phyloP scores from a whole-genome alignment of 2,888 invertebrate species.

The Pandemis cinnamomeana region DNA sequence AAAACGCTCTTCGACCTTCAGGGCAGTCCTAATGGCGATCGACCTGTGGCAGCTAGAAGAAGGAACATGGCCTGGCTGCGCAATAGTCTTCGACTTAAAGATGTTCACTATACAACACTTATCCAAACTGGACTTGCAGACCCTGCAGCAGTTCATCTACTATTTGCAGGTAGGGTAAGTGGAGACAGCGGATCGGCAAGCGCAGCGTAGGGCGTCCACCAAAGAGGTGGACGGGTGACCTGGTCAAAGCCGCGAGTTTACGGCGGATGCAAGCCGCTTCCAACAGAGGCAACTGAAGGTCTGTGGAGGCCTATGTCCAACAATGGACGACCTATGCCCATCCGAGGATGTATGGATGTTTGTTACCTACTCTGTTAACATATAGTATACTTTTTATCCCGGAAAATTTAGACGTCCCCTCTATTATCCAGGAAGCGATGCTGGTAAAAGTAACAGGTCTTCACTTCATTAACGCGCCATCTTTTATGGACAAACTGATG shows the following conservation, averaged over 20 bases:
- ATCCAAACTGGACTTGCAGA: conserved; percentile 85
- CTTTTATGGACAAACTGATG: conserved; percentile 87
- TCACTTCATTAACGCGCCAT: conserved; percentile 87
- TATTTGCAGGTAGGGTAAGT: conserved; percentile 84
- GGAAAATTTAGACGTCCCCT: too few relatives aligned
- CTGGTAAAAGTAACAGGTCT: conserved; percentile 83
- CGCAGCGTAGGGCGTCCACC: too few relatives aligned
- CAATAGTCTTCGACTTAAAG: conserved; percentile 87
- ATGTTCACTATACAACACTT: conserved; percentile 86
- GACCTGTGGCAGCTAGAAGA: conserved; percentile 83
- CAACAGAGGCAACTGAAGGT: too few relatives aligned
- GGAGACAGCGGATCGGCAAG: too few relatives aligned
- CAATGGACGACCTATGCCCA: too few relatives aligned
- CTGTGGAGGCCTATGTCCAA: too few relatives aligned
- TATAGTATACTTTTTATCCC: too few relatives aligned
- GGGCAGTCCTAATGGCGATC: conserved; percentile 79
- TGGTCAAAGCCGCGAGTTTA: too few relatives aligned
- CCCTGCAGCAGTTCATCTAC: conserved; percentile 87
- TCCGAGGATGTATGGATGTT: too few relatives aligned
- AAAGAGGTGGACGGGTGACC: too few relatives aligned
- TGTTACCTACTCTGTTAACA: too few relatives aligned
- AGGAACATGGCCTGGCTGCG: conserved; percentile 86
- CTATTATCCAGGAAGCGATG: conserved; percentile 83
- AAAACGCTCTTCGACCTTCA: conserved; percentile 39
- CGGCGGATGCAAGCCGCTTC: too few relatives aligned